These are phyloP conservation scores for Brenthis daphne DNA, from an alignment of 2,888 invertebrate genomes.

Conservation along the genomic window DNA sequence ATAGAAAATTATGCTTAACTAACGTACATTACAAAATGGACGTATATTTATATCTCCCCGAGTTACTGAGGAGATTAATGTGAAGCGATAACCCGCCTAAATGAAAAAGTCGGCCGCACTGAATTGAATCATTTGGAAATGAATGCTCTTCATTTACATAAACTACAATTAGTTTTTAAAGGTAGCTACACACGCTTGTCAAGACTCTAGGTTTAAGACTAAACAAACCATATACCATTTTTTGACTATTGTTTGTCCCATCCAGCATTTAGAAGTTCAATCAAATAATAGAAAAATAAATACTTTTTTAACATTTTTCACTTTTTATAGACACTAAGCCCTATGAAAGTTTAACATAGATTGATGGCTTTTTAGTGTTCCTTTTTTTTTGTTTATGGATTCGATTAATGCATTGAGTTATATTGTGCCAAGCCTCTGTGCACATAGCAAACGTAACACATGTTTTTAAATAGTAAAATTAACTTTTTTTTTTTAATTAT, in stretches of 20 bases:
- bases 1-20: constrained; percentile 13
- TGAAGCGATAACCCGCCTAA: constrained; percentile 59
- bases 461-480: too few relatives aligned
- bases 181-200: constrained; percentile 45
- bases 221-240: not conserved
- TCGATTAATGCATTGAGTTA: too few relatives aligned
- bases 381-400: too few relatives aligned
- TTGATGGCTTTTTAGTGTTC: too few relatives aligned
- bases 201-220: not conserved
- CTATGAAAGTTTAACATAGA: too few relatives aligned
- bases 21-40: constrained; percentile 30
- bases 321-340: too few relatives aligned
- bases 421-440: too few relatives aligned
- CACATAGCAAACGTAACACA: too few relatives aligned
- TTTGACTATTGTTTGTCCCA: not conserved
- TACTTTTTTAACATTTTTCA: too few relatives aligned
- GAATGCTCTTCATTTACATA: constrained; percentile 71
- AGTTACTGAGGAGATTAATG: constrained; percentile 58
- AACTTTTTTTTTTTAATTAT: too few relatives aligned
- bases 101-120: constrained; percentile 62
- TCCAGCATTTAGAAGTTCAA: too few relatives aligned
- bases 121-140: constrained; percentile 75
- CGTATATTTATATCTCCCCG: constrained; percentile 36
- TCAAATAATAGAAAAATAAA: too few relatives aligned
- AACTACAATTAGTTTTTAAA: constrained; percentile 69